A percentile compares a stretch with the other conserved stretches of the same genome.
Evolutionary conservation across 1,140 invertebrate genomes (phyloP).

Genomic region (Ganaspis sp.): DNA sequence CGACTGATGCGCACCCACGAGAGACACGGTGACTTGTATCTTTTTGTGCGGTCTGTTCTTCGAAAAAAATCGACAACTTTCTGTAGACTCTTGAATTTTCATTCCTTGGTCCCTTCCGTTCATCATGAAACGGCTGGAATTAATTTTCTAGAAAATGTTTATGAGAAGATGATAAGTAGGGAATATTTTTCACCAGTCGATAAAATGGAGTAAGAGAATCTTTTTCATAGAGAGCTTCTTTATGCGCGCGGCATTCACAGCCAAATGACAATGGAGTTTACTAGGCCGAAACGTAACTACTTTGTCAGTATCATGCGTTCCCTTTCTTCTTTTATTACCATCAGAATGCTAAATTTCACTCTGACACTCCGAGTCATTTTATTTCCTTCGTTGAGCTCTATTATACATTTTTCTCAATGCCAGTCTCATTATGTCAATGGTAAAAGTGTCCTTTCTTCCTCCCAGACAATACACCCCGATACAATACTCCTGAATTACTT

Average conservation of each 20-base stretch:
- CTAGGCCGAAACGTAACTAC: slow-evolving; percentile 24
- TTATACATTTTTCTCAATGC: neutral
- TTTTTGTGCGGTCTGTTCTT: slow-evolving; percentile 25
- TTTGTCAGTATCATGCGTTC: slow-evolving; percentile 18
- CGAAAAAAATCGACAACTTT: neutral
- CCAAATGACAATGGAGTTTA: slow-evolving; percentile 15
- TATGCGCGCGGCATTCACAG: neutral
- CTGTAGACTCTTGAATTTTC: too few relatives aligned
- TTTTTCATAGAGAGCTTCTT: neutral
- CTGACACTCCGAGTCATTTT: neutral
- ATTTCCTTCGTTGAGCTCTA: neutral
- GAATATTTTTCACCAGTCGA: neutral
- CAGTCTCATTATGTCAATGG: neutral
- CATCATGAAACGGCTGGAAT: neutral
- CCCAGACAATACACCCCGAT: too few relatives aligned
- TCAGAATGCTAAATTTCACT: slow-evolving; percentile 1
- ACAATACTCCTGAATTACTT: too few relatives aligned
- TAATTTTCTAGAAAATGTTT: slow-evolving; percentile 14
- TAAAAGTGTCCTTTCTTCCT: neutral
- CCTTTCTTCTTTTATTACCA: neutral
- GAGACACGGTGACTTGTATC: slow-evolving; percentile 9
- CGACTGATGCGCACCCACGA: neutral
- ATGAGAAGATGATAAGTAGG: neutral
- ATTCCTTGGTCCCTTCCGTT: too few relatives aligned
- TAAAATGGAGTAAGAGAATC: neutral